Evolutionary conservation across 2,797 vertebrate species (phyloP), one percentile per base, ranked within the genome.

Genomic region (Apogon talboti): DNA sequence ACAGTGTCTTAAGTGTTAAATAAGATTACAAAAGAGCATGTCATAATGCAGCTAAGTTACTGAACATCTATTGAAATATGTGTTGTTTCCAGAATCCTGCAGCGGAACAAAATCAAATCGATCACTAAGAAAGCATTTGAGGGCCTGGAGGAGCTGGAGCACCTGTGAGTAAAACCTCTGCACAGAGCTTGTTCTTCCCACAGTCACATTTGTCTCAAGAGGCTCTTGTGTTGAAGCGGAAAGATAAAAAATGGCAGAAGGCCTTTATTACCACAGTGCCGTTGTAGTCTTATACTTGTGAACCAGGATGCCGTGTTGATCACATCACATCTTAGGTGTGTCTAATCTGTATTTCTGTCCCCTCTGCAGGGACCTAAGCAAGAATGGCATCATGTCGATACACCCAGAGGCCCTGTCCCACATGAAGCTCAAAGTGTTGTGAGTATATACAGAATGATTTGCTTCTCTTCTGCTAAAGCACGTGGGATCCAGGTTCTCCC

Each of bases 101-200:
- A 98, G 89, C 93, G 92, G 83, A 98, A 97, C 90, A 95, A 95
- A 88, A 97, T 98, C 82, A 98, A 96, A 78, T 96, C 97, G 14
- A 90, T 98, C 87, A 96, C 96, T 30, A 96, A 94, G 85, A 96
- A 94, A 83, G 97, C 96, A 0, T 98, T 98, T 76, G 92, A 94
- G 52, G 96, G 95, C 65, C 93, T 96, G 45, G 95, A 95, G 63
- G 93, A 94, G 46, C 92, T 98, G 68, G 92, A 96, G 80, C 92
- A 96, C 83, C 90, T 98, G 97, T 98, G 88, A 96, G 96, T 96
- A 85, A 48, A 74, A 50, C 53, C 13, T 12, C 16, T 6, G 0
- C 41, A 19, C 16, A 24, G 24, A 40, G 19, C 7, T 30, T 55
- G 33, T 38, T 42, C 50, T 42, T 18, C 4, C 4, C 18, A 11